A percentile compares a stretch with the other conserved stretches of the same genome.
phyloP scores from a whole-genome alignment of 2,797 vertebrate genomes.

The Microctenopoma lineatum region DNA sequence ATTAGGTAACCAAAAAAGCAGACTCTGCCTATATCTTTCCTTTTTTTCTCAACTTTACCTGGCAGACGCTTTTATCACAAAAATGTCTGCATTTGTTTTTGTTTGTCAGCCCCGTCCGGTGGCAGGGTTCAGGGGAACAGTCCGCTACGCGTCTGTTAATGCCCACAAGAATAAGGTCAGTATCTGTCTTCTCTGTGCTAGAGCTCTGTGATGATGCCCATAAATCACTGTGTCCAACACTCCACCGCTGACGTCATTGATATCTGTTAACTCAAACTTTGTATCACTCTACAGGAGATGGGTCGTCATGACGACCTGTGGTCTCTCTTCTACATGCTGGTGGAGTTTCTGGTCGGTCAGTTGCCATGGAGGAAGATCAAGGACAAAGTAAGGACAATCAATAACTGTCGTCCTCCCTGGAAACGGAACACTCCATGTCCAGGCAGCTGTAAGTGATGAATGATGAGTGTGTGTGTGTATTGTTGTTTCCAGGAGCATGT shows the following conservation, averaged over 20 bases:
- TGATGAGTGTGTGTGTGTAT: conserved; percentile 7
- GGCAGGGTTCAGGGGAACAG: conserved; percentile 97
- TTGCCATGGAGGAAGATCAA: conserved; percentile 99
- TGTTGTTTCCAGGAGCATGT: conserved; percentile 91
- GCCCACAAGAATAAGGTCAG: conserved; percentile 97
- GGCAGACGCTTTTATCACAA: no score
- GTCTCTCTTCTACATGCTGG: conserved; percentile 99
- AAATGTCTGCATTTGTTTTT: conserved; percentile 19
- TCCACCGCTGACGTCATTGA: no score
- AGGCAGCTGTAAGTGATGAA: conserved; percentile 3
- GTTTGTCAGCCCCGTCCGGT: conserved; percentile 91
- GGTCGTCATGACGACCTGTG: conserved; percentile 98
- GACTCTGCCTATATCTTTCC: no score
- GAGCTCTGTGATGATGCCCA: not conserved
- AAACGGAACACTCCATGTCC: not conserved
- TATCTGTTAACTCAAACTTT: conserved; percentile 1
- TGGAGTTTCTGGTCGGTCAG: conserved; percentile 97
- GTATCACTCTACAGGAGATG: conserved; percentile 89
- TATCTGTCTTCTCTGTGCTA: not conserved
- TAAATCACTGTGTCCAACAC: fast-evolving
- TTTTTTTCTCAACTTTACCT: no score
- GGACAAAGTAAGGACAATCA: conserved; percentile 89
- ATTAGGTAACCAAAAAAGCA: not conserved
- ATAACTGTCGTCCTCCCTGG: not conserved
- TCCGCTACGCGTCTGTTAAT: conserved; percentile 96